phyloP scores from a whole-genome alignment of 1,140 invertebrate species.

The Tigriopus japonicus region DNA sequence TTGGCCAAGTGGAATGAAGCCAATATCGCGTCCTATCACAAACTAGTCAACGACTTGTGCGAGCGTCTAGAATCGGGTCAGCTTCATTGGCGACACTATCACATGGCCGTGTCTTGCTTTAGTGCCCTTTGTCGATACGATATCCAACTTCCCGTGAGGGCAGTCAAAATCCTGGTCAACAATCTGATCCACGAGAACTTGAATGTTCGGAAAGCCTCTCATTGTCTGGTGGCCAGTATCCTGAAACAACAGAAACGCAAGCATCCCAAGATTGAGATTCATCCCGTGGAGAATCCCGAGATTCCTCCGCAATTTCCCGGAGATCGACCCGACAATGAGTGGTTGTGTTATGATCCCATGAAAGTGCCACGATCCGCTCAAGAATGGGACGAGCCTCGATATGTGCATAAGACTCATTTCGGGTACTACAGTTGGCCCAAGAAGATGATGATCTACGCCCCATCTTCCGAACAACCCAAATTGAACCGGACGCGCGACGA shows the following conservation, averaged over 20 bases:
- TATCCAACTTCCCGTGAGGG: constrained; percentile 21
- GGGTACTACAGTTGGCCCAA: constrained; percentile 71
- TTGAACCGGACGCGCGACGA: constrained; percentile 30
- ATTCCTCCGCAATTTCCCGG: constrained; percentile 23
- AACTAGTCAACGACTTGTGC: constrained; percentile 23
- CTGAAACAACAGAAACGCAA: constrained; percentile 21
- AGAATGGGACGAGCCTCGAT: constrained; percentile 50
- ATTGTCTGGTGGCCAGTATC: constrained; percentile 25
- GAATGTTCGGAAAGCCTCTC: constrained; percentile 26
- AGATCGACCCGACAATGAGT: constrained; percentile 42
- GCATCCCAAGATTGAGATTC: background rate
- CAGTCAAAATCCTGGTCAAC: constrained; percentile 26
- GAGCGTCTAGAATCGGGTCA: constrained; percentile 23
- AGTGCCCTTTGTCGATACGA: constrained; percentile 29
- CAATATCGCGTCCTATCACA: constrained; percentile 22
- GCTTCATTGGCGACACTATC: constrained; percentile 29
- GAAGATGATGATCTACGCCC: constrained; percentile 22
- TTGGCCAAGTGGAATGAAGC: background rate
- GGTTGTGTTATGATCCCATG: constrained; percentile 47
- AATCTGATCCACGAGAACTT: constrained; percentile 29
- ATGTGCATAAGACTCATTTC: constrained; percentile 43
- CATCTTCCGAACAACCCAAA: constrained; percentile 33
- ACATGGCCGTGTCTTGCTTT: constrained; percentile 28
- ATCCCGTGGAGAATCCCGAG: constrained; percentile 4
- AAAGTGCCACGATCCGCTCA: constrained; percentile 37